phyloP scores from a whole-genome alignment of 2,797 vertebrate genomes.

The Prunella strophiata region DNA sequence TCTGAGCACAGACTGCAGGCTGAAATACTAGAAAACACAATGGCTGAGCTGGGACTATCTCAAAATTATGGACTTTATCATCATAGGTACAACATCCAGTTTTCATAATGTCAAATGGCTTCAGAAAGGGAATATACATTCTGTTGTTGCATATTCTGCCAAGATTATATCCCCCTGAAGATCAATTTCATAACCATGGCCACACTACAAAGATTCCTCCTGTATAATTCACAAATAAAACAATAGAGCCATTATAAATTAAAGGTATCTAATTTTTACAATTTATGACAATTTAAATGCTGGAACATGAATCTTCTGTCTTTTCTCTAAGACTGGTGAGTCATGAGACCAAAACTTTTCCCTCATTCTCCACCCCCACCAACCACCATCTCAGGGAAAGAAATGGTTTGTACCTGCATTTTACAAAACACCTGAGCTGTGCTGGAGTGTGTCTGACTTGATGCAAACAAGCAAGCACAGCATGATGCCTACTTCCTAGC shows the following conservation, averaged over 20 bases:
- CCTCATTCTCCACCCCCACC: not conserved
- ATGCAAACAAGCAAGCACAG: slow-evolving; percentile 42
- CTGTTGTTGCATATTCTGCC: slow-evolving; percentile 22
- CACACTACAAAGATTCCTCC: not conserved
- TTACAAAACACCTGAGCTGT: not conserved
- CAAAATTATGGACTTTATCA: not conserved
- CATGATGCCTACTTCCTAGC: not conserved
- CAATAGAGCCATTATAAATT: not conserved
- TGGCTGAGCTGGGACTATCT: not conserved
- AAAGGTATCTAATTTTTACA: not conserved
- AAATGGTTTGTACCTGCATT: not conserved
- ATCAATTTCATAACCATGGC: not conserved
- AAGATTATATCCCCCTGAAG: slow-evolving; percentile 4
- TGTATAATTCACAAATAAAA: slow-evolving; percentile 5
- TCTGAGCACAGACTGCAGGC: not conserved
- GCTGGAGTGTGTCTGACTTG: not conserved
- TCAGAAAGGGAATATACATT: not conserved
- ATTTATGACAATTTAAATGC: not conserved
- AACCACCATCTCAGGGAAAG: not conserved
- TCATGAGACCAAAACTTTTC: not conserved
- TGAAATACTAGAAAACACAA: not conserved
- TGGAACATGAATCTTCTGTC: not conserved
- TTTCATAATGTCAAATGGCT: not conserved
- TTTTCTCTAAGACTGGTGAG: not conserved
- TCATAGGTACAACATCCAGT: not conserved